A percentile compares a stretch with the other conserved stretches of the same genome.
phyloP scores from a whole-genome alignment of 2,113 vertebrate genomes.

The Scopus umbretta region DNA sequence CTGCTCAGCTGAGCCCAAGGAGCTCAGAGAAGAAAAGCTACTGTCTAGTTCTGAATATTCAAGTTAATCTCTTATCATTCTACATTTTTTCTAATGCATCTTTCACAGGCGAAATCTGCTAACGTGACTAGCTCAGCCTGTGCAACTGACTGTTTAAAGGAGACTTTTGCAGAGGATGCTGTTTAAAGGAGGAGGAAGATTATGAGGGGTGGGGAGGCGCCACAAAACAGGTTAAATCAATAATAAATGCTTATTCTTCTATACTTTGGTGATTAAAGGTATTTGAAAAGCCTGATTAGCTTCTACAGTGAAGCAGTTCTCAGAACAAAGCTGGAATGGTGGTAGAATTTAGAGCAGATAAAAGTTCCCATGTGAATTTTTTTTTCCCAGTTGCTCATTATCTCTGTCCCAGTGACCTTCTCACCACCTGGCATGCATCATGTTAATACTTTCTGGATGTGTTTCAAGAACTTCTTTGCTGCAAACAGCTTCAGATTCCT shows the following conservation, averaged over 20 bases:
- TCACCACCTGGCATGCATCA: background rate
- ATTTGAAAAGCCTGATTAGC: slow-evolving; percentile 1
- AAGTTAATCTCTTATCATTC: background rate
- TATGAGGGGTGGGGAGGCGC: too few relatives aligned
- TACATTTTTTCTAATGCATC: background rate
- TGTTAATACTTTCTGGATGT: background rate
- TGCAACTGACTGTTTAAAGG: background rate
- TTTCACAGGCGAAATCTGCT: background rate
- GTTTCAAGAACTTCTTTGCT: background rate
- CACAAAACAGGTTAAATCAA: too few relatives aligned
- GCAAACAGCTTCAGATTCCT: background rate
- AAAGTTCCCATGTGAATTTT: slow-evolving; percentile 38
- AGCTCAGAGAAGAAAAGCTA: background rate
- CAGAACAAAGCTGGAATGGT: background rate
- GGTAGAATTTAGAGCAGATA: slow-evolving; percentile 2
- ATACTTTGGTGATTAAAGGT: background rate
- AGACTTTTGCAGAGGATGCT: background rate
- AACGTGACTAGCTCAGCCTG: background rate
- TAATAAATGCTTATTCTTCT: background rate
- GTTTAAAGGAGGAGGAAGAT: background rate
- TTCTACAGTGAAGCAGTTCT: background rate
- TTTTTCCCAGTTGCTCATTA: slow-evolving; percentile 23
- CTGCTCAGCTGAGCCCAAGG: background rate
- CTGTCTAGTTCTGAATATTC: background rate
- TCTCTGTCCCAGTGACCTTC: slow-evolving; percentile 49